Evolutionary conservation across 2,113 vertebrate species (phyloP).

Genomic region (Xenopus borealis): DNA sequence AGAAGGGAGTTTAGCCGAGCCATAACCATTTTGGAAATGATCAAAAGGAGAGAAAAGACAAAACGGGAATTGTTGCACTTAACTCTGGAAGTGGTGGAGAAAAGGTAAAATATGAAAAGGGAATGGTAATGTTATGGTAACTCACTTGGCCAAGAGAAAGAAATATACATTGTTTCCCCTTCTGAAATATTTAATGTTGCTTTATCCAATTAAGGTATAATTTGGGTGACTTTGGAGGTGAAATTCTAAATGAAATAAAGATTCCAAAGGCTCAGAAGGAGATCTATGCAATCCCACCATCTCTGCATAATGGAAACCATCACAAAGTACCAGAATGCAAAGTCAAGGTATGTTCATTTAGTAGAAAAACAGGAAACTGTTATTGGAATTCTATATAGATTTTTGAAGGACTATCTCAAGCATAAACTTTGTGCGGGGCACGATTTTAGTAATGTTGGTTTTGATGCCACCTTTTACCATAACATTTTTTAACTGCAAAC

Average conservation of each 20-base stretch:
- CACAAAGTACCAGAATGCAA: conserved; percentile 82
- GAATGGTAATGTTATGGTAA: conserved; percentile 21
- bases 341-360: conserved; percentile 70
- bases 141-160: not conserved
- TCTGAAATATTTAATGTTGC: not conserved
- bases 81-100: conserved; percentile 87
- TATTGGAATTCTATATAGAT: too few species aligned
- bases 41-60: conserved; percentile 88
- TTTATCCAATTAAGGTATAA: conserved; percentile 70
- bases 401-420: too few species aligned
- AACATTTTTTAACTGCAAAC: too few species aligned
- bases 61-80: conserved; percentile 89
- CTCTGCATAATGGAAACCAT: conserved; percentile 79
- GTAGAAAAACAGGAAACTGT: too few species aligned
- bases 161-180: not conserved
- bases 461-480: too few species aligned
- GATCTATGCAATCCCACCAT: conserved; percentile 64
- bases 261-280: conserved; percentile 80
- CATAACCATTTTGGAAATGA: conserved; percentile 92
- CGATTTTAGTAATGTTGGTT: too few species aligned
- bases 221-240: conserved; percentile 85
- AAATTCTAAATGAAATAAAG: conserved; percentile 83
- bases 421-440: too few species aligned
- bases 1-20: conserved; percentile 88
- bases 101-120: conserved; percentile 67